Evolutionary conservation across 2,888 invertebrate genomes (phyloP).

Genomic region (Drosophila mimetica): DNA sequence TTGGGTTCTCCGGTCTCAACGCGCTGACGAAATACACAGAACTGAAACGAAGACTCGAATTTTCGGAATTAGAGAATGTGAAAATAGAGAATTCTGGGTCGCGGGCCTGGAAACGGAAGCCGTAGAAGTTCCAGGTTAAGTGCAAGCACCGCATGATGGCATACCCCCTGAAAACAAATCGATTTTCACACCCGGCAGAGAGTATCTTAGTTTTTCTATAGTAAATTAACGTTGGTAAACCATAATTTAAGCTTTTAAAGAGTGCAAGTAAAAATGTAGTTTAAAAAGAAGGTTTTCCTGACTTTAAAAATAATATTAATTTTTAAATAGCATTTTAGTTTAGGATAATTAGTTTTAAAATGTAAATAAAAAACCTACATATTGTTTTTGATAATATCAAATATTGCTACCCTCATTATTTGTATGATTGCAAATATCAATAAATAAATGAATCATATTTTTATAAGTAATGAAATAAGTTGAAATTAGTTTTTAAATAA

Average conservation of each 20-base stretch:
- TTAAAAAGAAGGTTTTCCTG: no score
- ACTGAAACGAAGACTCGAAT: slow-evolving; percentile 44
- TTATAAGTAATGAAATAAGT: no score
- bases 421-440: no score
- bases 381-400: no score
- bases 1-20: background rate
- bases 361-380: no score
- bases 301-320: no score
- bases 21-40: slow-evolving; percentile 54
- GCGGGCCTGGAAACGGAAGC: slow-evolving; percentile 26
- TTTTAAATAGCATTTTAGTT: no score
- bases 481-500: no score
- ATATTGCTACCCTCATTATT: no score
- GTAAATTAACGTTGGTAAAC: background rate
- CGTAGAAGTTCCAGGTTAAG: slow-evolving; percentile 68
- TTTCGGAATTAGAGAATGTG: slow-evolving; percentile 38
- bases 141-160: slow-evolving; percentile 58
- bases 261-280: background rate
- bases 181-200: slow-evolving; percentile 18
- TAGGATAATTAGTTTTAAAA: no score
- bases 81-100: slow-evolving; percentile 24
- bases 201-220: background rate
- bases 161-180: slow-evolving; percentile 12
- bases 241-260: background rate
- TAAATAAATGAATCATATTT: no score